Evolutionary conservation across 2,797 vertebrate species (phyloP).

Genomic region (Clamator glandarius): DNA sequence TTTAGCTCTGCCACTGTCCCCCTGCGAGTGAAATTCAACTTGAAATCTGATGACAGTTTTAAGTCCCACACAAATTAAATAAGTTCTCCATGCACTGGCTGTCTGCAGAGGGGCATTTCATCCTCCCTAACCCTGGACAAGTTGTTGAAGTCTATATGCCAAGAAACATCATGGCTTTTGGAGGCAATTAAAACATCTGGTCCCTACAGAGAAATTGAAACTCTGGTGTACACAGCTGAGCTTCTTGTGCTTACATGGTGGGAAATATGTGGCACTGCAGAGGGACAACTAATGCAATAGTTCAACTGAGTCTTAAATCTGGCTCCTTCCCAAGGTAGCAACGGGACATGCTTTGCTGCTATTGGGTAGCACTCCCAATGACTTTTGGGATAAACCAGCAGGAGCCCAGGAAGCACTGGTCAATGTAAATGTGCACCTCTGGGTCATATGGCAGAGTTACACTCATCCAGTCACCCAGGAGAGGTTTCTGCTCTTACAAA

Average conservation of each 20-base stretch:
- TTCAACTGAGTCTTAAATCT: background rate
- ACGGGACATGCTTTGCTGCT: background rate
- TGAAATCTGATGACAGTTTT: background rate
- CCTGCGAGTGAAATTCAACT: background rate
- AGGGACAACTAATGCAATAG: background rate
- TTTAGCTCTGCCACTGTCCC: background rate
- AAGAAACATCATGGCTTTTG: background rate
- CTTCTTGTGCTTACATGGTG: background rate
- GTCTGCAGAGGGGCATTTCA: background rate
- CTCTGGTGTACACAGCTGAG: background rate
- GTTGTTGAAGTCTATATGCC: background rate
- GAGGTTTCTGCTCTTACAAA: background rate
- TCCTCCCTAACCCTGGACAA: background rate
- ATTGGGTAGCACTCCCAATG: background rate
- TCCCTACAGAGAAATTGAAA: background rate
- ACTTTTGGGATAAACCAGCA: background rate
- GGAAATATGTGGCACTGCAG: rapidly evolving
- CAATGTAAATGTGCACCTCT: background rate
- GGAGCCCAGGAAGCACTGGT: background rate
- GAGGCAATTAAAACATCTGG: background rate
- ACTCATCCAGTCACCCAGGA: background rate
- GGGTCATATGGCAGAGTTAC: background rate
- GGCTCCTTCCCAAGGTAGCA: background rate
- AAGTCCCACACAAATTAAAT: background rate
- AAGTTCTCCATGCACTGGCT: background rate